Percentiles rank a stretch among this genome's conserved stretches.
phyloP scores from a whole-genome alignment of 2,113 vertebrate species.

The Colossoma macropomum region DNA sequence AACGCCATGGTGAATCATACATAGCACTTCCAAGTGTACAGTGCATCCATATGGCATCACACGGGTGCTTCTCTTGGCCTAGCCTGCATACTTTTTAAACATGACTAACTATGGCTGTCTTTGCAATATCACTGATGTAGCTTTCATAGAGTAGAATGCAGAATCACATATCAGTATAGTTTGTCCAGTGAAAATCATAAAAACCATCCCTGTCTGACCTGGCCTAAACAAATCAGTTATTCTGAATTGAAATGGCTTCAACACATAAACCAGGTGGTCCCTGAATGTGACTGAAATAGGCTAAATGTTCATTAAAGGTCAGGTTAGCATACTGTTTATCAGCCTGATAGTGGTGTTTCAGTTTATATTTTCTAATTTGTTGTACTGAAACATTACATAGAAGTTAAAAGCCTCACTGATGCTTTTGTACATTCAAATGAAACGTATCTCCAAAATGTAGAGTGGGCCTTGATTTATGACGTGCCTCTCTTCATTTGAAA shows the following conservation, averaged over 20 bases:
- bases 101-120: too few relatives aligned
- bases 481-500: neutral
- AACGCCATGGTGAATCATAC: too few relatives aligned
- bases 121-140: too few relatives aligned
- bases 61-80: too few relatives aligned
- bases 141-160: too few relatives aligned
- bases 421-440: neutral
- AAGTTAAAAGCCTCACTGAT: neutral
- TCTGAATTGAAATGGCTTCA: neutral
- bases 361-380: neutral
- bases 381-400: neutral
- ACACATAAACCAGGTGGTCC: conserved; percentile 3
- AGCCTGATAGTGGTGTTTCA: neutral
- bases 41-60: too few relatives aligned
- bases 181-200: too few relatives aligned
- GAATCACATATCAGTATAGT: too few relatives aligned
- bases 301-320: neutral
- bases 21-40: too few relatives aligned
- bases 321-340: neutral
- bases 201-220: too few relatives aligned
- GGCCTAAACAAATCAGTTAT: neutral
- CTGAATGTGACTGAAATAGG: neutral
- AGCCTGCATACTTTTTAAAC: too few relatives aligned
- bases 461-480: neutral
- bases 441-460: neutral